Percentiles rank a stretch among this genome's conserved stretches.
These are phyloP conservation scores for Sympetrum striolatum DNA, from an alignment of 2,888 invertebrate species.

Conservation along the genomic window DNA sequence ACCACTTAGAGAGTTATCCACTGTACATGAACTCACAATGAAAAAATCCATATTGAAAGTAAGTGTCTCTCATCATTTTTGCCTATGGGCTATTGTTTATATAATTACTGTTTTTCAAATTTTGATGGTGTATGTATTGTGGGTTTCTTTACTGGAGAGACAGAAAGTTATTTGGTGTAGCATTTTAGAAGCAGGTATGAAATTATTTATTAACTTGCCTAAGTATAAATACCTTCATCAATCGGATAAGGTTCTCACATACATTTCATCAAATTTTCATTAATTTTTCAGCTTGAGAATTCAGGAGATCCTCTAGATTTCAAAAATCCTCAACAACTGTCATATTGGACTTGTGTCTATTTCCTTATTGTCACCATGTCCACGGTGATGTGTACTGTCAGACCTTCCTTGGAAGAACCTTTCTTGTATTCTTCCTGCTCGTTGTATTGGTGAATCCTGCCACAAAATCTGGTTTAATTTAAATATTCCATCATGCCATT, in stretches of 20 bases:
- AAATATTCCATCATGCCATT: slow-evolving; percentile 52
- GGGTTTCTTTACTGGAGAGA: too few relatives aligned
- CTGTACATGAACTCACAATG: too few relatives aligned
- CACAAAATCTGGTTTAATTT: slow-evolving; percentile 46
- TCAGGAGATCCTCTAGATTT: slow-evolving; percentile 99
- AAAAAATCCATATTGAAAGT: too few relatives aligned
- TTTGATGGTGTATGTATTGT: too few relatives aligned
- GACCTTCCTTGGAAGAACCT: slow-evolving; percentile 96
- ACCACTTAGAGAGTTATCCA: too few relatives aligned
- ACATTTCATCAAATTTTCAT: neutral
- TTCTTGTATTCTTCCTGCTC: slow-evolving; percentile 99
- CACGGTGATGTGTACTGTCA: slow-evolving; percentile 98
- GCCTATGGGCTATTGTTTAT: too few relatives aligned
- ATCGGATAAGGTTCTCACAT: neutral
- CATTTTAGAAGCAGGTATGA: neutral
- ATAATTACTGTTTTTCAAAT: too few relatives aligned
- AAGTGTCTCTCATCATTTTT: too few relatives aligned
- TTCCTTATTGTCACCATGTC: slow-evolving; percentile 99
- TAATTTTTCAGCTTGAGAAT: slow-evolving; percentile 91
- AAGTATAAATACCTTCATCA: neutral
- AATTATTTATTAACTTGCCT: neutral
- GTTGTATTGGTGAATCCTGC: slow-evolving; percentile 97
- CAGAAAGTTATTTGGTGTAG: too few relatives aligned
- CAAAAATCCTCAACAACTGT: slow-evolving; percentile 91
- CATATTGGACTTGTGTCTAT: slow-evolving; percentile 99